phyloP scores from a whole-genome alignment of 2,113 vertebrate species.

The Egretta garzetta region DNA sequence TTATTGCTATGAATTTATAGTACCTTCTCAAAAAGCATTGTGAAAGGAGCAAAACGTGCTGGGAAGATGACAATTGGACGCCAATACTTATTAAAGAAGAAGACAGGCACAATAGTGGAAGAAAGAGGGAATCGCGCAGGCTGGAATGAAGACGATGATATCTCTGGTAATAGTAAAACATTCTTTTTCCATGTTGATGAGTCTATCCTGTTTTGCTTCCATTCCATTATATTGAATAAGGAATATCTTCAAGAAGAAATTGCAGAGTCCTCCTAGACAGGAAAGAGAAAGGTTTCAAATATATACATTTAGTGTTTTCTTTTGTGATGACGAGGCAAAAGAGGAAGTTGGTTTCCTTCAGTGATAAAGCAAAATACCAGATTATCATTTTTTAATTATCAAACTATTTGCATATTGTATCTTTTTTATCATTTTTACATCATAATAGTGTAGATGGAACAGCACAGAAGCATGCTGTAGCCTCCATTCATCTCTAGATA shows the following conservation, averaged over 20 bases:
- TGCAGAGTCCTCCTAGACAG: neutral
- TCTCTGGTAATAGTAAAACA: conserved; percentile 85
- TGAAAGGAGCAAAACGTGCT: conserved; percentile 95
- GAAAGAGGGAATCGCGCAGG: conserved; percentile 86
- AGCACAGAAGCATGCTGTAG: neutral
- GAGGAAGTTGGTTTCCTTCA: neutral
- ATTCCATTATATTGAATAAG: neutral
- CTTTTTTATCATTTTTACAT: neutral
- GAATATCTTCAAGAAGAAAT: neutral
- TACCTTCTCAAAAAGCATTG: conserved; percentile 95
- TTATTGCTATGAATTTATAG: conserved; percentile 70
- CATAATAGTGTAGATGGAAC: neutral
- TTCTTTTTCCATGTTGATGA: neutral
- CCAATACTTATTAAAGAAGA: conserved; percentile 90
- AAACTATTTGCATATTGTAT: neutral
- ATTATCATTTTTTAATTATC: neutral
- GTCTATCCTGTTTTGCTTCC: neutral
- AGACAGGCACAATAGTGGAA: conserved; percentile 78
- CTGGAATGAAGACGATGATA: conserved; percentile 92
- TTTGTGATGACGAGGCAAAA: neutral
- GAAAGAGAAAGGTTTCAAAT: neutral
- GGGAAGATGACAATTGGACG: conserved; percentile 98
- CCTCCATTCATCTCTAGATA: neutral
- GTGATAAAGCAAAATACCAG: neutral
- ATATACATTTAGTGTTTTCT: neutral